These are phyloP conservation scores for Platycercus adscitus DNA, from an alignment of 2,113 vertebrate species.

Conservation along the genomic window DNA sequence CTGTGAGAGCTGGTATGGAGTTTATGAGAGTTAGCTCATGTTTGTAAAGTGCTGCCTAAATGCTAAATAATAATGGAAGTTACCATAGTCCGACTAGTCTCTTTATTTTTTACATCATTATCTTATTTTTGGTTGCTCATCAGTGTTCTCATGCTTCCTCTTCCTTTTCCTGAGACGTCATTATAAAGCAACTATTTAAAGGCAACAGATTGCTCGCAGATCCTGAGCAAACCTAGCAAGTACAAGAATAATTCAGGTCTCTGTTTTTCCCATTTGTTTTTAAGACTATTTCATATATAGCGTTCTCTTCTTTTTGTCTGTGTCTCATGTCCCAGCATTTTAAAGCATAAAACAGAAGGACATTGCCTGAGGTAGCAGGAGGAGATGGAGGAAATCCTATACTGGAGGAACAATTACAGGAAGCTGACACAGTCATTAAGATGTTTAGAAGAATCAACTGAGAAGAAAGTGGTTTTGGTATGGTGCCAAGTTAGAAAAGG, in stretches of 20 bases:
- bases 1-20: not conserved
- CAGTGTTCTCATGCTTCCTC: conserved; percentile 74
- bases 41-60: not conserved
- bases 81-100: not conserved
- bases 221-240: conserved; percentile 8
- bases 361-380: conserved; percentile 57
- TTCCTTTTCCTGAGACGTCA: conserved; percentile 71
- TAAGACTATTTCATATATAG: not conserved
- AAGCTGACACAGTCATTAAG: conserved; percentile 74
- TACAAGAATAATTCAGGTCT: conserved; percentile 44
- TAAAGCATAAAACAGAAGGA: conserved; percentile 38
- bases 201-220: not conserved
- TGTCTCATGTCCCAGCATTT: conserved; percentile 3
- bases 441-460: conserved; percentile 67
- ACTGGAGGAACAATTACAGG: conserved; percentile 77
- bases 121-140: conserved; percentile 50
- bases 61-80: not conserved
- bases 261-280: conserved; percentile 50
- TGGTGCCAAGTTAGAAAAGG: conserved; percentile 47
- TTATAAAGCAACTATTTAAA: conserved; percentile 43
- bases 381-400: conserved; percentile 77
- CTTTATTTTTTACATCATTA: conserved; percentile 14
- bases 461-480: conserved; percentile 64
- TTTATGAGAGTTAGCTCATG: not conserved
- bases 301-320: conserved; percentile 26